Evolutionary conservation across 1,140 invertebrate genomes (phyloP).

Genomic region (Anastrepha obliqua): DNA sequence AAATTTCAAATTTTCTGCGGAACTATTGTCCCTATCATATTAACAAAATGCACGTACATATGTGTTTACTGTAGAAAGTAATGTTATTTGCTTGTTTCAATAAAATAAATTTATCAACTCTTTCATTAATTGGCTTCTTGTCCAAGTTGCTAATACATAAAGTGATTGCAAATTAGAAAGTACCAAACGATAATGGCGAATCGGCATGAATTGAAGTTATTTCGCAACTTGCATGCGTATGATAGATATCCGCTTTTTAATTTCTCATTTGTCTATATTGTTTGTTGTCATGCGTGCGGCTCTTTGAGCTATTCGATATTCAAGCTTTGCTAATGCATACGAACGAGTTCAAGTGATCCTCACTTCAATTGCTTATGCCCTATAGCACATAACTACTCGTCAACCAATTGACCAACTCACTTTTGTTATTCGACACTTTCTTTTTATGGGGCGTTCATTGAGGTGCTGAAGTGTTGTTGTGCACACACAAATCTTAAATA

Average conservation of each 20-base stretch:
- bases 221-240: conserved; percentile 6
- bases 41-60: not conserved
- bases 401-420: conserved; percentile 18
- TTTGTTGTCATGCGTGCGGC: conserved; percentile 32
- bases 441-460: not conserved
- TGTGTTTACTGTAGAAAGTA: no score
- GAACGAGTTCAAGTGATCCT: conserved; percentile 42
- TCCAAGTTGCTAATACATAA: not conserved
- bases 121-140: not conserved
- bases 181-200: conserved; percentile 23
- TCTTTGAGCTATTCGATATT: conserved; percentile 34
- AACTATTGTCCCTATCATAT: no score
- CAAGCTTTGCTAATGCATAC: not conserved
- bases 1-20: no score
- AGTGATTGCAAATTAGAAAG: conserved; percentile 52
- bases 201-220: conserved; percentile 38
- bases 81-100: not conserved
- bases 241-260: not conserved
- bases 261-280: not conserved
- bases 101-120: no score
- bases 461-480: not conserved
- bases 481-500: no score
- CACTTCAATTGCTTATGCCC: conserved; percentile 40
- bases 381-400: not conserved
- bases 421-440: conserved; percentile 52